These are phyloP conservation scores for Eidolon helvum DNA, from an alignment of 2,113 vertebrate genomes.

Conservation along the genomic window DNA sequence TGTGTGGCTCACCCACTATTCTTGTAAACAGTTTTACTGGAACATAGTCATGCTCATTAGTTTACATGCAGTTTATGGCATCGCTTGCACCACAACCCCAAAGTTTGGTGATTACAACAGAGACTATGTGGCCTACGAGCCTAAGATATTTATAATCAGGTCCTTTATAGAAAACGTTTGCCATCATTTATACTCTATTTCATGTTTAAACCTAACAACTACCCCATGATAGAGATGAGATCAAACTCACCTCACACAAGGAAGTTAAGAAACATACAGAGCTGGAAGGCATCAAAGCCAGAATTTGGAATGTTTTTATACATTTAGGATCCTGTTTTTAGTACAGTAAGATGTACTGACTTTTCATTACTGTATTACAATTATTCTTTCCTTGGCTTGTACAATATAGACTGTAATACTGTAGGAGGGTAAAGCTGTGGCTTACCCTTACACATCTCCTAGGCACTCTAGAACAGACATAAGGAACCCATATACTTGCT, in stretches of 20 bases:
- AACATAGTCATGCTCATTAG: not conserved
- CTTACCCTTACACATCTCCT: not conserved
- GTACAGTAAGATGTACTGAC: not conserved
- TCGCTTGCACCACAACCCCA: not conserved
- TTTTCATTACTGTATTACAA: not conserved
- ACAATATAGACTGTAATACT: not conserved
- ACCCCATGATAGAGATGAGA: rapidly evolving
- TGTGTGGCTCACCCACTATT: not conserved
- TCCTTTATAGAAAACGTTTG: not conserved
- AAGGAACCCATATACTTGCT: not conserved
- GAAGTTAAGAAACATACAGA: not conserved
- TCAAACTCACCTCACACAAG: not conserved
- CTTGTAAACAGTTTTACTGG: not conserved
- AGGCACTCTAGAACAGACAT: not conserved
- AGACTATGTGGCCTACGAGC: not conserved
- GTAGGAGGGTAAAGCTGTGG: not conserved
- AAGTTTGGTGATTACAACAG: not conserved
- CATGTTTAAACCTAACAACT: not conserved
- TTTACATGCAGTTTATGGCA: not conserved
- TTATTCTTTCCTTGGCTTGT: not conserved
- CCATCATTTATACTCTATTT: not conserved
- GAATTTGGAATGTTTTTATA: not conserved
- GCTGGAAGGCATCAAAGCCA: not conserved
- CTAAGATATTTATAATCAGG: not conserved
- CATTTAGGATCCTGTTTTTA: not conserved